Evolutionary conservation across 2,888 invertebrate genomes (phyloP).

Genomic region (Synanthedon formicaeformis): DNA sequence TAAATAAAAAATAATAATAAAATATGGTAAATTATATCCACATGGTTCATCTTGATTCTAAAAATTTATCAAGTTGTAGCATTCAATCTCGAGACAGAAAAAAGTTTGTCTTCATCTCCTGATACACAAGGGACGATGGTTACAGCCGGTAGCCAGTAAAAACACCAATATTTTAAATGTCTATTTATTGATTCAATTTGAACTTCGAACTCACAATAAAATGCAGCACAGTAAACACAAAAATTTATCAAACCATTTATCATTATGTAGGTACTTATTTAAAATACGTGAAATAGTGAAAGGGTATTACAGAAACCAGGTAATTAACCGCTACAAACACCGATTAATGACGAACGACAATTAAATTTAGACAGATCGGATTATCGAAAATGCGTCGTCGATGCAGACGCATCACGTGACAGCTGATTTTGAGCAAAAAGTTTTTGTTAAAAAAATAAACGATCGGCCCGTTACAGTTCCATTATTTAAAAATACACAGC

Average conservation of each 20-base stretch:
- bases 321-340: conserved; percentile 45
- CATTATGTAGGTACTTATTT: conserved; percentile 44
- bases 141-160: conserved; percentile 28
- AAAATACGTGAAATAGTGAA: conserved; percentile 59
- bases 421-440: conserved; percentile 63
- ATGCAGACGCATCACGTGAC: conserved; percentile 33
- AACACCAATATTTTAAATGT: conserved; percentile 59
- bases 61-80: no score
- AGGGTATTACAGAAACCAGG: conserved; percentile 46
- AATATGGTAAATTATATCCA: no score
- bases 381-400: conserved; percentile 23
- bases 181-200: conserved; percentile 72
- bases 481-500: conserved; percentile 54
- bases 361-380: conserved; percentile 25
- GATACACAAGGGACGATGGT: no score
- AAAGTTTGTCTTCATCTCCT: no score
- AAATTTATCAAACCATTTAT: conserved; percentile 57
- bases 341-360: conserved; percentile 35
- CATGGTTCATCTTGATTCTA: no score
- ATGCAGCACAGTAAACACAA: conserved; percentile 69
- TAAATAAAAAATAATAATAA: no score
- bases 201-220: conserved; percentile 70
- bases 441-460: conserved; percentile 61
- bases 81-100: no score
- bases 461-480: conserved; percentile 43